Evolutionary conservation across 2,797 vertebrate species (phyloP), one percentile per base, ranked within the genome.

Genomic region (Diglossa cyanea): DNA sequence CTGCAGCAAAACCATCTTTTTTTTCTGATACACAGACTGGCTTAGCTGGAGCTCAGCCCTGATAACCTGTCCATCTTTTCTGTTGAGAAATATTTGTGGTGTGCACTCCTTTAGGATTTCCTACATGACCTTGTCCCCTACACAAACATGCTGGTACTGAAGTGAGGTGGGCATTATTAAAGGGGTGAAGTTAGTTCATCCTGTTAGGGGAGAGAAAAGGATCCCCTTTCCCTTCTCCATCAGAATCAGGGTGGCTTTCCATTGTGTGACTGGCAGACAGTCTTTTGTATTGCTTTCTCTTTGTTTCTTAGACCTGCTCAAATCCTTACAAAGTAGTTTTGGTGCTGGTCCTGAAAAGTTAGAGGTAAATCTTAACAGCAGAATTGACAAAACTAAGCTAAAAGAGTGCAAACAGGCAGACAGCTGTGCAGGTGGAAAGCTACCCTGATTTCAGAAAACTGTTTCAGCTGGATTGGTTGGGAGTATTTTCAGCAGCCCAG

Each of bases 121-220:
- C 26, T 45, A 20, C 0, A 0, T 9, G 30, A 39, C 12, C 42
- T 78, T 78, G 57, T 54, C 23, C 45, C 57, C 83, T 61, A 44
- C 18, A 20, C 13, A 50, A 9, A 45, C 0, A 0, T 51, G 39
- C 66, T 30, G 45, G 6, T 65, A 51, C n/a, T 78, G 23, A 88
- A 58, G 25, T 47, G 75, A 65, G 4, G 12, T 39, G 45, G 30
- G 37, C 40, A 60, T 40, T 62, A 85, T 45, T 70, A 58, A 77
- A 76, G 10, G 44, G 17, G 2, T 60, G 24, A 79, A 62, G 24
- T 50, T 57, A 87, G 18, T n/a, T 77, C n/a, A 53, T 63, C 13
- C 53, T 80, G 1, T 1, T 31, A 54, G 7, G 25, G 9, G 21
- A 48, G 18, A 65, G 26, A 68, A 65, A 79, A 78, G 21, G 21